Base-by-base conservation (phyloP, 2,888 invertebrate species). In the Patella pellucida region DNA sequence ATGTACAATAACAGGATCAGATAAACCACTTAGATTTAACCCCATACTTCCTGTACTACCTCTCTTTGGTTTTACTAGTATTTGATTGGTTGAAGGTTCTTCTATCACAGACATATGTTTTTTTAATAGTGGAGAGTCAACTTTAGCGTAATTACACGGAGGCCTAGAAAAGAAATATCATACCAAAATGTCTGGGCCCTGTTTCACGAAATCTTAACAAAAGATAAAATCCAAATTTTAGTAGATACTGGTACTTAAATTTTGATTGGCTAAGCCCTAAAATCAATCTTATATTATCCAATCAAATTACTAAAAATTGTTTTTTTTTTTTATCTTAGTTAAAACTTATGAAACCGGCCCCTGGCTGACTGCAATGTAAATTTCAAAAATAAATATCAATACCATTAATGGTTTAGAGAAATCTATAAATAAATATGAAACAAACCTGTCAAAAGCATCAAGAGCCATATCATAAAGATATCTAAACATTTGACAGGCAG, bases 381-480 rank as follows among this genome's bases (percentile, higher is more conserved):
- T 69, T 23, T 7, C 11, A 23, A 69, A 69, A 19, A 69, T 23
- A 23, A 69, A 27, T 69, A 23, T 7, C 1, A 19, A 23, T 9
- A 19, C 7, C 23, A 19, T 16, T 11, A 27, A 23, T 69, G 69
- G 27, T n/a, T 19, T 16, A 11, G 27, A 19, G 27, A 69, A 50
- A 16, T 51, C 11, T 12, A 23, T 73, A n/a, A 15, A 41, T 9
- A 72, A 67, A 19, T 23, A 51, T 31, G 51, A 1, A 50, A 79
- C 83, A 82, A 95, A 95, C 91, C 96, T 96, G 90, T 99, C 99
- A 91, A 97, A 98, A 69, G 96, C 94, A 91, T 99, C 99, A 82
- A 98, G 93, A 0, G 98, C 97, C 86, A 98, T 95, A 91, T 99
- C 98, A 90, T 99, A 98, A 19, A 99, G 92, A 74, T 97, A 92